Conservation (phyloP, 2,888 invertebrate species). For the Dastarcus helophoroides region DNA sequence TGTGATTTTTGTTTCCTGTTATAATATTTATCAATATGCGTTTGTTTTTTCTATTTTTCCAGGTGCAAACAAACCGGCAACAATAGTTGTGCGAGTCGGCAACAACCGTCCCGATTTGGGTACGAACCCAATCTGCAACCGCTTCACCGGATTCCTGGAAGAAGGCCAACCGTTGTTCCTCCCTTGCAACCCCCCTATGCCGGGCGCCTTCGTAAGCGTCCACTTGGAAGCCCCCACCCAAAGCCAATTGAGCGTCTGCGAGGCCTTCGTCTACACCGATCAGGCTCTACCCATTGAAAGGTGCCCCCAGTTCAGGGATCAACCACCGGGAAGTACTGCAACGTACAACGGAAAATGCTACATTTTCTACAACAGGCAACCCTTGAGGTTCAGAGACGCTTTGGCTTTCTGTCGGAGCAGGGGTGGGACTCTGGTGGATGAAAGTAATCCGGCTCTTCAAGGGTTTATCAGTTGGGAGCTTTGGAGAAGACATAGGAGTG, state of each 20-base stretch:
- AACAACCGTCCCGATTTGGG: conserved; percentile 87
- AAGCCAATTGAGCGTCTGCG: conserved; percentile 78
- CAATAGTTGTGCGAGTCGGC: conserved; percentile 80
- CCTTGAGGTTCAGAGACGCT: conserved; percentile 67
- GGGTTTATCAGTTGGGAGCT: conserved; percentile 93
- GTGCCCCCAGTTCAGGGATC: conserved; percentile 85
- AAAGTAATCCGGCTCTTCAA: conserved; percentile 86
- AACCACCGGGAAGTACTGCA: conserved; percentile 84
- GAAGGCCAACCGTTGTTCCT: conserved; percentile 85
- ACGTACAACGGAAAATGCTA: conserved; percentile 94
- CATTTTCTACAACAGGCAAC: conserved; percentile 84
- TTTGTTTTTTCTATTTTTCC: conserved; percentile 17
- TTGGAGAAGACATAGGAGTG: conserved; percentile 81
- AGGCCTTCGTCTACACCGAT: conserved; percentile 89
- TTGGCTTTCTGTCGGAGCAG: conserved; percentile 67
- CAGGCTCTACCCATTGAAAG: conserved; percentile 83
- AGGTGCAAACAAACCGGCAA: conserved; percentile 70
- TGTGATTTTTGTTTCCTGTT: too few relatives aligned
- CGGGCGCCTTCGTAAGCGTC: conserved; percentile 87
- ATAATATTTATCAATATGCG: conserved; percentile 1
- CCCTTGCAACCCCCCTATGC: conserved; percentile 91
- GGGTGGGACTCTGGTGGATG: conserved; percentile 53
- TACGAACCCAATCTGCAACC: conserved; percentile 84
- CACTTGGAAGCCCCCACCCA: conserved; percentile 68
- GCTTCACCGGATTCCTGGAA: conserved; percentile 74